Evolutionary conservation across 2,888 invertebrate species (phyloP), one percentile per base, ranked within the genome.

Genomic region (Meghimatium bilineatum): DNA sequence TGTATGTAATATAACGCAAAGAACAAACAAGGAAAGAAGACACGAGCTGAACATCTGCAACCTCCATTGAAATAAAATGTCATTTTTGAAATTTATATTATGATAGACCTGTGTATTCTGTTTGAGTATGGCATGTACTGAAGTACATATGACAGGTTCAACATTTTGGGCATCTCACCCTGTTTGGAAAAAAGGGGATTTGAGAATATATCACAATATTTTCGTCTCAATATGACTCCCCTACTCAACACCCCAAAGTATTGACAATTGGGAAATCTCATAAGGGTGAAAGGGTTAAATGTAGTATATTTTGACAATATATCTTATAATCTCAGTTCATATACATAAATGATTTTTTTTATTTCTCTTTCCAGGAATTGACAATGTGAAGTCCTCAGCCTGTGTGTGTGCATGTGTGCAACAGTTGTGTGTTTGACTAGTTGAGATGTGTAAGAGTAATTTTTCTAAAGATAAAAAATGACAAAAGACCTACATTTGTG

Each of bases 341-440:
- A n/a, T 20, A 23, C 29, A 32, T 34, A 80, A 38, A 23, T 79
- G 2, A 12, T 72, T 5, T 23, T 23, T 80, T 74, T 52, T 66
- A 63, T 63, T 49, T 34, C 49, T 56, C 32, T 80, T 74, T 67
- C 0, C 83, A 84, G 84, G 84, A 84, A 80, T 80, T 84, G 67
- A 84, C 84, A 49, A 84, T 84, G 84, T 84, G 80, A 67, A 32
- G 44, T 17, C 29, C 14, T 38, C 2, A 1, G n/a, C 20, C 2
- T 1, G 8, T 32, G n/a, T 56, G 17, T 56, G 34, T 34, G 32
- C n/a, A 5, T 76, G 66, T 79, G 49, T 69, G 32, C 36, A 20
- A 3, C 10, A 56, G 49, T 36, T 1, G n/a, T 67, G 77, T 63
- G n/a, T n/a, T 23, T 63, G 60, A 26, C 26, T n/a, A 23, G 60